Percentiles rank a stretch among this genome's conserved stretches.
Conservation (phyloP, 2,888 invertebrate species). For the Oscheius onirici region DNA sequence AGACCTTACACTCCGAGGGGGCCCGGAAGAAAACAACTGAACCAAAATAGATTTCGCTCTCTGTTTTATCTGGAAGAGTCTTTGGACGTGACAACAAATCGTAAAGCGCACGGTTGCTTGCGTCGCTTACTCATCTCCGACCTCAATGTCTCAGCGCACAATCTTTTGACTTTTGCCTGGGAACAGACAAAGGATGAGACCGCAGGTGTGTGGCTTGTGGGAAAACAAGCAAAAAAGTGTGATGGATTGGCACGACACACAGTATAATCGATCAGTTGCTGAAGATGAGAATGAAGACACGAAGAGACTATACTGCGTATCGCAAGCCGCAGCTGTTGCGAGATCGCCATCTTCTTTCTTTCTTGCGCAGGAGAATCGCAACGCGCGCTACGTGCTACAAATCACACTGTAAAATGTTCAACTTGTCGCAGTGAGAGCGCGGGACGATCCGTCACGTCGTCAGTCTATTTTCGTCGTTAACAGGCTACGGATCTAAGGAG, state of each 20-base stretch:
- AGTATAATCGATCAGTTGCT: background rate
- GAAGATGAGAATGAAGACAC: too few species aligned
- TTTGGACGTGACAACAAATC: too few species aligned
- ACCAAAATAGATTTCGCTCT: too few species aligned
- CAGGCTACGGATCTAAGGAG: background rate
- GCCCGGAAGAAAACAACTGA: too few species aligned
- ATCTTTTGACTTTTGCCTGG: too few species aligned
- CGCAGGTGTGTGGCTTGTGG: too few species aligned
- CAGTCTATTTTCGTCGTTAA: constrained; percentile 17
- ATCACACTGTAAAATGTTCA: constrained; percentile 32
- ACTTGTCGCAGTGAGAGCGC: constrained; percentile 22
- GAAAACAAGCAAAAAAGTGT: constrained; percentile 8
- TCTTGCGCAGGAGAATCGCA: constrained; percentile 5
- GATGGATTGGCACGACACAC: constrained; percentile 5
- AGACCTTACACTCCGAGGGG: too few species aligned
- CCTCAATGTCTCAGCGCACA: too few species aligned
- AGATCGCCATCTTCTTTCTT: constrained; percentile 13
- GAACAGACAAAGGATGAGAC: too few species aligned
- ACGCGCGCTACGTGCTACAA: constrained; percentile 20
- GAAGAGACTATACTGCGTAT: background rate
- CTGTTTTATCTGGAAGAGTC: too few species aligned
- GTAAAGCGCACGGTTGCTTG: too few species aligned
- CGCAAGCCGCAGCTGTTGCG: constrained; percentile 20
- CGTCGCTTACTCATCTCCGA: too few species aligned
- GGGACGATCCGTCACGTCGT: constrained; percentile 24